Base-by-base conservation (phyloP, 2,797 vertebrate species). In the Hephaestus fuliginosus region DNA sequence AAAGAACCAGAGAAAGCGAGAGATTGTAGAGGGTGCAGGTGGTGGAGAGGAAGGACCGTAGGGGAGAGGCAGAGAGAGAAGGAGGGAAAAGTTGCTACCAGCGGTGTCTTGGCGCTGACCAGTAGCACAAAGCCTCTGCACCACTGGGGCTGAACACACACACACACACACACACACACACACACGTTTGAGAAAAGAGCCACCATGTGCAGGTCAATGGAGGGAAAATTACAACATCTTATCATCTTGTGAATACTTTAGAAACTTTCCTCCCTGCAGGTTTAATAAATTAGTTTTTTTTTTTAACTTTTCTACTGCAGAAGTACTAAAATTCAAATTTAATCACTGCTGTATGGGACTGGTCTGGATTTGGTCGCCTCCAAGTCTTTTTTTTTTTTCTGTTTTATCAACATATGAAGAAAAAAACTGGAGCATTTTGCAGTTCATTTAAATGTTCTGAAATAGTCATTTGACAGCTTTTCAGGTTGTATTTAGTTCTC, bases 101-200 rank as follows among this genome's bases (percentile, higher is more conserved):
- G 81, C n/a, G 71, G 83, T 88, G 81, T 82, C 53, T 86, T 82
- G 74, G 81, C 48, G 52, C 74, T 88, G 81, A 80, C 73, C 78
- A 79, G 86, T 68, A 66, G 76, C 87, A 94, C 89, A 93, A 93
- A 92, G 90, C 83, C 82, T 80, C 57, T 81, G 72, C 69, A 84
- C 84, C 61, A 48, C 86, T 81, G 80, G 69, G 78, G 46, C 65
- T 70, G 22, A 66, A 60, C 81, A 70, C 64, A 70, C 68, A 74
- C 73, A 60, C 72, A 52, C 63, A 69, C 68, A 75, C 62, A 66
- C 80, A 76, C 75, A 49, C 20, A 25, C 80, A 56, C 58, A 74
- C 71, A 22, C 83, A 52, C 81, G 81, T 77, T 39, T 85, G 61
- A 88, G 75, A 78, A 84, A 87, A 80, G 76, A 82, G 36, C 20